phyloP scores from a whole-genome alignment of 2,113 vertebrate genomes.

The Phaethornis superciliosus region DNA sequence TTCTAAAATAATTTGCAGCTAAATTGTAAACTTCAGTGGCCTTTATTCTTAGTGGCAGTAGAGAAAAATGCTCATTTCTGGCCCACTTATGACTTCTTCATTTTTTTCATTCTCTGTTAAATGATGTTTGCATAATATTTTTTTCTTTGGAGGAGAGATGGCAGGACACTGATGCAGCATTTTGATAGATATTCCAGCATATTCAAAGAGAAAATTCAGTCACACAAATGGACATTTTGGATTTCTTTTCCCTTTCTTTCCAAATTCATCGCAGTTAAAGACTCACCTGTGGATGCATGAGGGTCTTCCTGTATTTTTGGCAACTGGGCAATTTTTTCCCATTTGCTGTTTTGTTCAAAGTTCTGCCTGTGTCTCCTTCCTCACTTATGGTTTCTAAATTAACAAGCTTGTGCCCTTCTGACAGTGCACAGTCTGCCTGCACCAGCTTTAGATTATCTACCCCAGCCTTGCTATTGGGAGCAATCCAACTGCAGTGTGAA shows the following conservation, averaged over 20 bases:
- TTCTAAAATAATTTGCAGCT: background rate
- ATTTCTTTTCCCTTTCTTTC: background rate
- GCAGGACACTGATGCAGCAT: background rate
- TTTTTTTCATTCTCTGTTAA: background rate
- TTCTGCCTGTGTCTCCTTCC: background rate
- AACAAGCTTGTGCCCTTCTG: background rate
- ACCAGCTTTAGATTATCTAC: background rate
- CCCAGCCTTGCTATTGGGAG: fast-evolving
- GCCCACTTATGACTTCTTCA: background rate
- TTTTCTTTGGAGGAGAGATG: background rate
- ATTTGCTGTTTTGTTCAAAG: background rate
- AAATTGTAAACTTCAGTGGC: background rate
- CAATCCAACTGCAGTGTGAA: background rate
- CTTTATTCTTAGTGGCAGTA: background rate
- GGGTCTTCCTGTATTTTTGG: background rate
- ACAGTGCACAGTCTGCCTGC: background rate
- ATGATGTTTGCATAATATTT: background rate
- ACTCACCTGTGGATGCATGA: background rate
- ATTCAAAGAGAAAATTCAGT: background rate
- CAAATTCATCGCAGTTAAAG: background rate
- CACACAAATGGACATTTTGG: background rate
- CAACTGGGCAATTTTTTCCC: background rate
- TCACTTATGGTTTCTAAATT: background rate
- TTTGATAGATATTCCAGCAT: background rate
- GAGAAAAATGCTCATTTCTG: background rate